Evolutionary conservation across 2,797 vertebrate species (phyloP).

Genomic region (Thaleichthys pacificus): DNA sequence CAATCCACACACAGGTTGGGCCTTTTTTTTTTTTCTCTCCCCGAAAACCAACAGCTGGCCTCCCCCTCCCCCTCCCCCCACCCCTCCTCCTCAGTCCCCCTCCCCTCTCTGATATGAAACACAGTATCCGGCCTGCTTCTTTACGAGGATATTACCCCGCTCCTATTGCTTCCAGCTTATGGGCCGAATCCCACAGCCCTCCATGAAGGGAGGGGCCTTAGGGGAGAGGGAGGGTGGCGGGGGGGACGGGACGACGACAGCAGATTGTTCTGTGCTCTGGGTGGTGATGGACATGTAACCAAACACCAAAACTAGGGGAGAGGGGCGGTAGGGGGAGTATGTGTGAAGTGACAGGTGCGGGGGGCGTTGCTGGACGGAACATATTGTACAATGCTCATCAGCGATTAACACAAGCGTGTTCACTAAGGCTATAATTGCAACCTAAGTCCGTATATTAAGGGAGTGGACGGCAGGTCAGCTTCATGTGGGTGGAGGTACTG

Average conservation of each 20-base stretch:
- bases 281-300: constrained; percentile 69
- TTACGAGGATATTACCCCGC: constrained; percentile 71
- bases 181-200: constrained; percentile 61
- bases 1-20: constrained; percentile 60
- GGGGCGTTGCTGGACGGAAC: constrained; percentile 55
- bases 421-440: constrained; percentile 49
- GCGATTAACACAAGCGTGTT: constrained; percentile 40
- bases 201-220: constrained; percentile 53
- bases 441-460: constrained; percentile 39
- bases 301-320: constrained; percentile 63
- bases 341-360: constrained; percentile 73
- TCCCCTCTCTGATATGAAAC: constrained; percentile 62
- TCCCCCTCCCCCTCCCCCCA: constrained; percentile 30
- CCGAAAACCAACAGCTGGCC: constrained; percentile 70
- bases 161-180: constrained; percentile 51
- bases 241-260: constrained; percentile 39
- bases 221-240: constrained; percentile 18
- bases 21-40: background rate
- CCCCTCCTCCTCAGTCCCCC: background rate
- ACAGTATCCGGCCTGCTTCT: constrained; percentile 68
- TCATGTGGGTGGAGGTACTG: too few species aligned
- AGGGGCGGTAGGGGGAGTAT: constrained; percentile 59
- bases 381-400: constrained; percentile 45
- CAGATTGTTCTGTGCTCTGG: constrained; percentile 32
- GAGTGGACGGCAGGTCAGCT: background rate